Evolutionary conservation across 1,140 invertebrate species (phyloP).

Genomic region (Drosophila persimilis): DNA sequence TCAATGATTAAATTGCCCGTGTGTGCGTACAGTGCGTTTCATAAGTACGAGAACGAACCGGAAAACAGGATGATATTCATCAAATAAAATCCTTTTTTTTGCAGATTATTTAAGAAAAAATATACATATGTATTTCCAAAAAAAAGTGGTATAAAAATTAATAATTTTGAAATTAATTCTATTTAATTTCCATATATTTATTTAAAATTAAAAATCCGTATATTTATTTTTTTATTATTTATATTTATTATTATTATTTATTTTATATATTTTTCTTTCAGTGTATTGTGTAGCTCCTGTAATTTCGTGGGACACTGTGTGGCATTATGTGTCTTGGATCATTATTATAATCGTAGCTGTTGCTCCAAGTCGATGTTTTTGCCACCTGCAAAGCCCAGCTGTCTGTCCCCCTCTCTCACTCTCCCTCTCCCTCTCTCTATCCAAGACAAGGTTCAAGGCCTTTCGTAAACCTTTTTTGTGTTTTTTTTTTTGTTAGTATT

Average conservation of each 20-base stretch:
- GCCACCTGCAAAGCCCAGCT: constrained; percentile 1
- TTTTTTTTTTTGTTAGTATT: constrained; percentile 1
- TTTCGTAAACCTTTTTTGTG: constrained; percentile 15
- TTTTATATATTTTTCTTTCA: too few relatives aligned
- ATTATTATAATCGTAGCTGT: constrained; percentile 32
- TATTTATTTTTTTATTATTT: too few relatives aligned
- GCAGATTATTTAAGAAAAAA: not conserved
- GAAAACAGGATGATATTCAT: too few relatives aligned
- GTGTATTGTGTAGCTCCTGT: constrained; percentile 5
- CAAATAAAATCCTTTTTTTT: not conserved
- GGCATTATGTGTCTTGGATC: constrained; percentile 22
- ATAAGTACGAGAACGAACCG: constrained; percentile 1
- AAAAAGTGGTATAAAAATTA: too few relatives aligned
- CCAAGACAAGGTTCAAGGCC: constrained; percentile 60
- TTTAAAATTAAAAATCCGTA: too few relatives aligned
- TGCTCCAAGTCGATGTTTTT: constrained; percentile 24
- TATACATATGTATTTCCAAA: too few relatives aligned
- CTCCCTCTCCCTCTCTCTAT: constrained; percentile 26
- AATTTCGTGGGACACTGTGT: constrained; percentile 15
- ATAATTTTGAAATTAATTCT: too few relatives aligned
- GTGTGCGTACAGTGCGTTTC: constrained; percentile 38
- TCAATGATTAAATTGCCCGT: constrained; percentile 68
- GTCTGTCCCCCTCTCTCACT: constrained; percentile 29
- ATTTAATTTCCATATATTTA: too few relatives aligned
- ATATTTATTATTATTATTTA: too few relatives aligned